These are phyloP conservation scores for Archilochus colubris DNA, from an alignment of 2,113 vertebrate genomes.

Conservation along the genomic window DNA sequence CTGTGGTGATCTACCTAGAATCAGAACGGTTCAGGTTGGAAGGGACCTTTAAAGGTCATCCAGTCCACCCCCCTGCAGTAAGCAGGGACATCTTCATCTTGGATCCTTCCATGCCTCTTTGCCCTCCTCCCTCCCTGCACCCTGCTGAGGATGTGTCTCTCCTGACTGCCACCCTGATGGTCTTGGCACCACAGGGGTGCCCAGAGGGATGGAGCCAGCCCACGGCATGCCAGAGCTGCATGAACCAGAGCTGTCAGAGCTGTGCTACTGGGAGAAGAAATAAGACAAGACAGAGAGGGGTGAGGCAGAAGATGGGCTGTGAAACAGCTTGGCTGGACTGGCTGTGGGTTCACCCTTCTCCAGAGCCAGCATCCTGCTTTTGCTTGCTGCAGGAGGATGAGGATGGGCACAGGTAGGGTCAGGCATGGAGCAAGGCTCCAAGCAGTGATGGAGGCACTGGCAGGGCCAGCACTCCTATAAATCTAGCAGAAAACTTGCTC, in stretches of 20 bases:
- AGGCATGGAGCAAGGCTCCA: not conserved
- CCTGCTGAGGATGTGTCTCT: not conserved
- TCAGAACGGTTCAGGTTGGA: too few species aligned
- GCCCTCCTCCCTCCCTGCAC: not conserved
- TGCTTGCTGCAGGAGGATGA: not conserved
- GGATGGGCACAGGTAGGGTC: not conserved
- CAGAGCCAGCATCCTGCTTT: not conserved
- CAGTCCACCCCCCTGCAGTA: too few species aligned
- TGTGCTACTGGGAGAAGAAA: not conserved
- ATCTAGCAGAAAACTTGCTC: not conserved
- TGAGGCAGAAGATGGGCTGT: not conserved
- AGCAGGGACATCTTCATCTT: too few species aligned
- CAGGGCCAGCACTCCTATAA: accelerated
- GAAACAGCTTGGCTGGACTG: not conserved
- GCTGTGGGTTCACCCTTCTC: not conserved
- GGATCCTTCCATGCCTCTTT: not conserved
- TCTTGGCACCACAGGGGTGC: not conserved
- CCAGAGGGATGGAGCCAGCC: not conserved
- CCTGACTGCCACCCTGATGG: not conserved
- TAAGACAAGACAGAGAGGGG: not conserved
- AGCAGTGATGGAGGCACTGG: not conserved
- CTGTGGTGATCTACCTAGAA: not conserved
- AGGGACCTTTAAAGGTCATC: too few species aligned
- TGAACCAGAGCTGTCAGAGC: not conserved
- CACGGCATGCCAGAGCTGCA: not conserved